Evolutionary conservation across 2,113 vertebrate species (phyloP).

Genomic region (Leucoraja erinaceus): DNA sequence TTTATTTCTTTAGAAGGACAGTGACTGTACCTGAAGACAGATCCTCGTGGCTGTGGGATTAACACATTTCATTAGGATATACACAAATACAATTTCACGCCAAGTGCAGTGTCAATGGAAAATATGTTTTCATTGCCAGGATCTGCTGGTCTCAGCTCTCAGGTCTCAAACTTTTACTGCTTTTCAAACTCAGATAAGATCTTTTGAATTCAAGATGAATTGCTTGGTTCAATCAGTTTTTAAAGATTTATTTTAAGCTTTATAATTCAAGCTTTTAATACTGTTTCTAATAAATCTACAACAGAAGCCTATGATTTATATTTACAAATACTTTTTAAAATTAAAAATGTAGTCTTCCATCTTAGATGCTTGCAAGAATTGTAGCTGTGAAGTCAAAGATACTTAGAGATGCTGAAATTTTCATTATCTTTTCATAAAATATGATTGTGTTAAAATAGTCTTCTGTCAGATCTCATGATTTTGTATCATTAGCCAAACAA

Average conservation of each 20-base stretch:
- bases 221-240: conserved; percentile 26
- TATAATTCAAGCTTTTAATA: conserved; percentile 33
- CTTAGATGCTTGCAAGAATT: background rate
- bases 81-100: background rate
- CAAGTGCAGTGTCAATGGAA: conserved; percentile 8
- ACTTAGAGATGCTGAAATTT: background rate
- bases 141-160: conserved; percentile 21
- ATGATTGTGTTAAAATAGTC: background rate
- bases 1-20: background rate
- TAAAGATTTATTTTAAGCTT: conserved; percentile 31
- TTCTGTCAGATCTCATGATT: background rate
- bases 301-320: conserved; percentile 7
- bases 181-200: conserved; percentile 32
- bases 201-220: conserved; percentile 35
- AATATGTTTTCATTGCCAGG: conserved; percentile 22
- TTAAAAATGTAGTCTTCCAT: conserved; percentile 3
- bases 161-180: conserved; percentile 32
- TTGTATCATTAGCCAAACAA: background rate
- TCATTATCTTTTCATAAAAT: background rate
- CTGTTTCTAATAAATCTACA: conserved; percentile 32
- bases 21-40: background rate
- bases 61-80: conserved; percentile 9
- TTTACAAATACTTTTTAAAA: background rate
- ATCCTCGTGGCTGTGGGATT: background rate
- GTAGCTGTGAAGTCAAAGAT: background rate